These are phyloP conservation scores for Drosophila buzzatii DNA, from an alignment of 2,888 invertebrate genomes.

Conservation along the genomic window DNA sequence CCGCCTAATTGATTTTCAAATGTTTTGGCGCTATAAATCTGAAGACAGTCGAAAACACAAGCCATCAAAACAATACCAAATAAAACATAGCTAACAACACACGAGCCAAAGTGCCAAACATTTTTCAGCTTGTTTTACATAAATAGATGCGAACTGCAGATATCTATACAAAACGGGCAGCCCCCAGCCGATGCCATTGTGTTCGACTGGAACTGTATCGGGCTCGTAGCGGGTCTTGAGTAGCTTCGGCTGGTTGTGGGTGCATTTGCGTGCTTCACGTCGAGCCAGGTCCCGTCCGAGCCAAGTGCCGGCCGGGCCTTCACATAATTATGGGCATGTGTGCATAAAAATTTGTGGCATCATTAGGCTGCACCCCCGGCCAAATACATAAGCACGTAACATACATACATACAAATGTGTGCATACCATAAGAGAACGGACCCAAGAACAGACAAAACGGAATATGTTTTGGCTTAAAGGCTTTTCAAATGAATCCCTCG, in stretches of 20 bases:
- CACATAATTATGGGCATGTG: conserved; percentile 61
- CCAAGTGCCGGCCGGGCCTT: conserved; percentile 22
- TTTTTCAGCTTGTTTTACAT: conserved; percentile 67
- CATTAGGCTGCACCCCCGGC: conserved; percentile 79
- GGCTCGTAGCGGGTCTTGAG: not conserved
- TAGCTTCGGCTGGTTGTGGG: conserved; percentile 45
- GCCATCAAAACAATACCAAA: conserved; percentile 24
- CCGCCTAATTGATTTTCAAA: conserved; percentile 74
- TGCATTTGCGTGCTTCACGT: conserved; percentile 45
- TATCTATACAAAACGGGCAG: conserved; percentile 40
- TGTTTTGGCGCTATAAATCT: conserved; percentile 72
- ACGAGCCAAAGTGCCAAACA: conserved; percentile 62
- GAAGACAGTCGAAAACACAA: conserved; percentile 33
- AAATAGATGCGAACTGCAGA: conserved; percentile 74
- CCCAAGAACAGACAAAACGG: conserved; percentile 50
- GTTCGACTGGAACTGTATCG: conserved; percentile 5
- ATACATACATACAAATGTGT: not conserved
- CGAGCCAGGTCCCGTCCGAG: conserved; percentile 12
- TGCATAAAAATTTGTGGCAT: conserved; percentile 79
- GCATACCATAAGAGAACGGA: conserved; percentile 37
- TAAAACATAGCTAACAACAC: conserved; percentile 33
- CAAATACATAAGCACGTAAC: conserved; percentile 37
- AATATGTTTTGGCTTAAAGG: conserved; percentile 75
- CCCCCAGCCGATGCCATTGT: conserved; percentile 32
- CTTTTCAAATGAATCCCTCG: conserved; percentile 77